These are phyloP conservation scores for Scaptomyza montana DNA, from an alignment of 1,140 invertebrate genomes.

Conservation along the genomic window DNA sequence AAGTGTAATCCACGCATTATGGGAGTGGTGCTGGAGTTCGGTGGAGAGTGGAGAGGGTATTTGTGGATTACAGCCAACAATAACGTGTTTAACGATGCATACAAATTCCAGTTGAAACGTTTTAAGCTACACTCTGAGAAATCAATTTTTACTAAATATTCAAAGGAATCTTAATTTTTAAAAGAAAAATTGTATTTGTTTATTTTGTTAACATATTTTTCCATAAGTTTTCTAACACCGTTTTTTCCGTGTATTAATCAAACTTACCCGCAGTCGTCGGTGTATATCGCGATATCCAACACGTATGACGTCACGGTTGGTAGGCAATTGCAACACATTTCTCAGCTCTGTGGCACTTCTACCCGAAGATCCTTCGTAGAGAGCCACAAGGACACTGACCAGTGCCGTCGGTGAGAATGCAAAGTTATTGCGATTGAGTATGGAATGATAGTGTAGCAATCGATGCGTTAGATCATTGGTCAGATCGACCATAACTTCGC, in stretches of 20 bases:
- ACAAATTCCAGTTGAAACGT: constrained; percentile 54
- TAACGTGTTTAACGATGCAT: constrained; percentile 62
- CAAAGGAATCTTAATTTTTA: not conserved
- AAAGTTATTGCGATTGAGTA: constrained; percentile 90
- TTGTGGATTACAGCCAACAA: constrained; percentile 3
- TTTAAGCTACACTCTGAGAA: constrained; percentile 8
- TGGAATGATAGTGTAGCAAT: constrained; percentile 88
- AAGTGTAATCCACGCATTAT: constrained; percentile 36
- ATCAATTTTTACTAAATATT: not conserved
- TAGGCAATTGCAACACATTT: constrained; percentile 87
- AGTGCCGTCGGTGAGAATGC: constrained; percentile 92
- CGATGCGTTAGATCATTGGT: constrained; percentile 89
- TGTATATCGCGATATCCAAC: constrained; percentile 92
- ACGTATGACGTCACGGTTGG: constrained; percentile 88
- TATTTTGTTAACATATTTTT: too few relatives aligned
- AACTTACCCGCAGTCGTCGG: constrained; percentile 88
- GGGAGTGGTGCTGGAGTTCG: not conserved
- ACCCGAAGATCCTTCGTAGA: constrained; percentile 90
- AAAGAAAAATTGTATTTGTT: too few relatives aligned
- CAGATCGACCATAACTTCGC: constrained; percentile 90
- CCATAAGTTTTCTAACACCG: too few relatives aligned
- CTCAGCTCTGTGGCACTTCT: constrained; percentile 88
- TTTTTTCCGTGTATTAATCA: not conserved
- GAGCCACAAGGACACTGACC: constrained; percentile 89
- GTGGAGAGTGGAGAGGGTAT: too few relatives aligned